These are phyloP conservation scores for Sthenelais limicola DNA, from an alignment of 2,888 invertebrate genomes.

Conservation along the genomic window DNA sequence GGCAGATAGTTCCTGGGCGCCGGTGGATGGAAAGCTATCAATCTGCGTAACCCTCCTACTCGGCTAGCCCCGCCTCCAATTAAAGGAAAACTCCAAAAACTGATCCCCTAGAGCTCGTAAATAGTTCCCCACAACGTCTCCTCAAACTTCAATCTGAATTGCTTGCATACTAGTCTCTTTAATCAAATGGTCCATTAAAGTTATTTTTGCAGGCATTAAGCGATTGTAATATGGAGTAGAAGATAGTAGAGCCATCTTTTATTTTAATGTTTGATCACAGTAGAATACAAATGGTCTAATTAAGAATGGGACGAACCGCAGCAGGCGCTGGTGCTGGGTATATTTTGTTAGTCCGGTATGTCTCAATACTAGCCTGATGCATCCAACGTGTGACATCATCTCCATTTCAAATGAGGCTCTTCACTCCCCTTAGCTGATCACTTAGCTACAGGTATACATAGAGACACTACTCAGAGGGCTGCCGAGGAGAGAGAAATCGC, in stretches of 20 bases:
- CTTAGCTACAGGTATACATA: no score
- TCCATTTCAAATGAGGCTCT: slow-evolving; percentile 28
- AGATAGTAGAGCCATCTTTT: slow-evolving; percentile 33
- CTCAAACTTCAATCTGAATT: slow-evolving; percentile 35
- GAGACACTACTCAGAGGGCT: no score
- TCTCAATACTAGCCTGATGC: background rate
- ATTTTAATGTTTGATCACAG: slow-evolving; percentile 40
- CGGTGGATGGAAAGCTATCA: no score
- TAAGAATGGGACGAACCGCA: slow-evolving; percentile 25
- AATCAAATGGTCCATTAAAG: slow-evolving; percentile 37
- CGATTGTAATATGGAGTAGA: slow-evolving; percentile 37
- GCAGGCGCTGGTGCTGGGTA: background rate
- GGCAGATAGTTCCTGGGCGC: no score
- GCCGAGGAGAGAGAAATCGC: no score
- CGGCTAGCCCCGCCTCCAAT: slow-evolving; percentile 29
- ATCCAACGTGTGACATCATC: background rate
- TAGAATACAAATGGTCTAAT: slow-evolving; percentile 38
- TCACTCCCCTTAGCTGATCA: slow-evolving; percentile 1
- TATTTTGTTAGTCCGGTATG: background rate
- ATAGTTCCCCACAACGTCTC: slow-evolving; percentile 24
- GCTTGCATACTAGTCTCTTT: slow-evolving; percentile 38
- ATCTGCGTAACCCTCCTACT: no score
- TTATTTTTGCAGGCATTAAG: slow-evolving; percentile 36
- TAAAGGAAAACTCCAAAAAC: slow-evolving; percentile 28
- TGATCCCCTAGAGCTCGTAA: slow-evolving; percentile 28